Evolutionary conservation across 2,113 vertebrate genomes (phyloP).

Genomic region (Crotalus viridis): DNA sequence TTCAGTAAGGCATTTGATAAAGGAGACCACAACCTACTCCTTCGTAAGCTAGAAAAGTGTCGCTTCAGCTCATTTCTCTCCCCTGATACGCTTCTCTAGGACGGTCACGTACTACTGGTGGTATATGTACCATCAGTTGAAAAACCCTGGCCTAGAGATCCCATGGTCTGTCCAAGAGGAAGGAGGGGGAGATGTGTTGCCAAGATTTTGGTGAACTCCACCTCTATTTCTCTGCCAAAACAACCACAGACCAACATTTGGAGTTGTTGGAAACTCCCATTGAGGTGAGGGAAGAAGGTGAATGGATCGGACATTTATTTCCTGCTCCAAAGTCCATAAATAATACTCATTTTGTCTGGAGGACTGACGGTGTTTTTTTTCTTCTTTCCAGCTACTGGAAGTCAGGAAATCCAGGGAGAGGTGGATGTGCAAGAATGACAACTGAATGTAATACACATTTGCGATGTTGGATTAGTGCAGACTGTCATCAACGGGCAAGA

Average conservation of each 20-base stretch:
- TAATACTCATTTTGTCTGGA: background rate
- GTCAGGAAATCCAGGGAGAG: rapidly evolving
- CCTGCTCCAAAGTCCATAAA: background rate
- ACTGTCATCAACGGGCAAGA: rapidly evolving
- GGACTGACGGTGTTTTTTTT: background rate
- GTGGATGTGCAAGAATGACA: rapidly evolving
- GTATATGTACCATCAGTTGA: too few relatives aligned
- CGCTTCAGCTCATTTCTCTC: too few relatives aligned
- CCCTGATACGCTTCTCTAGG: too few relatives aligned
- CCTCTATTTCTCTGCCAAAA: background rate
- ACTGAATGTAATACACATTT: rapidly evolving
- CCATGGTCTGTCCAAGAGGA: background rate
- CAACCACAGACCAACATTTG: background rate
- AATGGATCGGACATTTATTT: background rate
- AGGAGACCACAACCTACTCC: too few relatives aligned
- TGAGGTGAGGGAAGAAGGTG: background rate
- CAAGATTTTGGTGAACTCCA: background rate
- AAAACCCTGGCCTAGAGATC: background rate
- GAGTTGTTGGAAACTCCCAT: background rate
- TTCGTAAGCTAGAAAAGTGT: too few relatives aligned
- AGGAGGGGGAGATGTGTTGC: background rate
- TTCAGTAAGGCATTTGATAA: too few relatives aligned
- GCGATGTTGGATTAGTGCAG: rapidly evolving
- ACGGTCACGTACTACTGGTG: too few relatives aligned
- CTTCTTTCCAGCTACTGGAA: background rate